Conservation (phyloP, 2,888 invertebrate genomes). For the Brachypalpus laphriformis region DNA sequence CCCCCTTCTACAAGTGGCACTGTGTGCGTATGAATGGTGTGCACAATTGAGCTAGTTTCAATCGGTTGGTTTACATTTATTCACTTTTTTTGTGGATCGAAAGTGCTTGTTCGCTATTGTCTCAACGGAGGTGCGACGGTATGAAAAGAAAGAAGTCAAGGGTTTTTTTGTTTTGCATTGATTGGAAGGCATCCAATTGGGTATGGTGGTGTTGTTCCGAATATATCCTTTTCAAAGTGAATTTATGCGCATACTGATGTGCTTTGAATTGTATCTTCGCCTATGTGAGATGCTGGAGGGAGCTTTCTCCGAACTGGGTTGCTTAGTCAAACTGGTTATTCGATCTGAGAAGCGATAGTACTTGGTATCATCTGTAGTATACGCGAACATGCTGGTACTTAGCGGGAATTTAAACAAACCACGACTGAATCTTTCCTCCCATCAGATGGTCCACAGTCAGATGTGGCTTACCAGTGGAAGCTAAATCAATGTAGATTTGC, state of each 20-base stretch:
- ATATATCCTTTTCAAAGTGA: background rate
- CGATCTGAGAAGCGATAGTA: no score
- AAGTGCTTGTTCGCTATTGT: slow-evolving; percentile 25
- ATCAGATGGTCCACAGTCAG: no score
- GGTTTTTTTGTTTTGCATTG: slow-evolving; percentile 33
- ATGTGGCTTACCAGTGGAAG: no score
- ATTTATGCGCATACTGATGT: background rate
- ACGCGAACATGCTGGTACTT: no score
- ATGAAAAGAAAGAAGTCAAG: slow-evolving; percentile 56
- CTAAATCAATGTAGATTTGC: no score
- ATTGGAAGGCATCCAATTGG: slow-evolving; percentile 28
- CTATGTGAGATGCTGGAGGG: background rate
- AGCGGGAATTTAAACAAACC: no score
- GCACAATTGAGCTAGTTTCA: slow-evolving; percentile 68
- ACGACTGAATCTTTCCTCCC: no score
- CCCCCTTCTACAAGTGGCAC: slow-evolving; percentile 31
- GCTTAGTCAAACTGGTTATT: no score
- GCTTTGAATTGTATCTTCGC: background rate
- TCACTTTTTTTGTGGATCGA: slow-evolving; percentile 34
- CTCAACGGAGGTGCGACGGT: slow-evolving; percentile 20
- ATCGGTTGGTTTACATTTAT: slow-evolving; percentile 49
- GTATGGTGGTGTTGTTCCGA: background rate
- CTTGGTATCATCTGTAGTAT: no score
- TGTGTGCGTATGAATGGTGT: slow-evolving; percentile 26
- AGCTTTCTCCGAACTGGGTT: background rate